These are phyloP conservation scores for Xiphydria camelus DNA, from an alignment of 2,888 invertebrate species.

Conservation along the genomic window DNA sequence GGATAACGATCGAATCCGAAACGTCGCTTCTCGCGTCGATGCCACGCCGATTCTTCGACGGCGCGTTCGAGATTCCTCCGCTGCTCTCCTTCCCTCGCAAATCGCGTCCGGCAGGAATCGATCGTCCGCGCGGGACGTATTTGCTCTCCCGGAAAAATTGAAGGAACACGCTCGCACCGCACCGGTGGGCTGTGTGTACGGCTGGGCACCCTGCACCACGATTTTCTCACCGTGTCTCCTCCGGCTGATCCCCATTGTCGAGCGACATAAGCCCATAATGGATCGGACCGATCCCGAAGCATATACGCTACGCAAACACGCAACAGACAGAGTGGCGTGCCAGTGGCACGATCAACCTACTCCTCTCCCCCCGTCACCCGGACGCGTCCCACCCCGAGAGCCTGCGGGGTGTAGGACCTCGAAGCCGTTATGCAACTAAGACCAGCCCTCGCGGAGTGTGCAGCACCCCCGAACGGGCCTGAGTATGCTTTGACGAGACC, in stretches of 20 bases:
- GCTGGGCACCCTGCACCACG: conserved; percentile 20
- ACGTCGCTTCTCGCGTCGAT: too few relatives aligned
- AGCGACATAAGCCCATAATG: conserved; percentile 52
- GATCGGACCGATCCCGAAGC: conserved; percentile 49
- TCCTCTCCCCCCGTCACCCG: conserved; percentile 9
- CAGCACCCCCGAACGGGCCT: conserved; percentile 27
- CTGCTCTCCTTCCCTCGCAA: too few relatives aligned
- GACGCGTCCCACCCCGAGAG: conserved; percentile 17
- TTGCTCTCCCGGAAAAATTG: too few relatives aligned
- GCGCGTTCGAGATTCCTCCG: too few relatives aligned
- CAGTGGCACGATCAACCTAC: background rate
- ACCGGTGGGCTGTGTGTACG: too few relatives aligned
- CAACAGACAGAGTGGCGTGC: conserved; percentile 10
- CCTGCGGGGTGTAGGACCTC: conserved; percentile 29
- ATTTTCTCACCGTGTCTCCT: conserved; percentile 34
- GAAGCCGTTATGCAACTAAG: conserved; percentile 38
- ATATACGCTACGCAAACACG: conserved; percentile 27
- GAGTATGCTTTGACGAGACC: conserved; percentile 34
- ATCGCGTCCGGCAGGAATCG: too few relatives aligned
- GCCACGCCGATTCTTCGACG: too few relatives aligned
- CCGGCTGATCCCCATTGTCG: conserved; percentile 51
- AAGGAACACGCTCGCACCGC: conserved; percentile 19
- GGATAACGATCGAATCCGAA: too few relatives aligned
- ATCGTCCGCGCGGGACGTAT: too few relatives aligned
- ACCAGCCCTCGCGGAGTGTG: conserved; percentile 7